Conservation (phyloP, 1,140 invertebrate species). For the Ostrea denselamellosa region DNA sequence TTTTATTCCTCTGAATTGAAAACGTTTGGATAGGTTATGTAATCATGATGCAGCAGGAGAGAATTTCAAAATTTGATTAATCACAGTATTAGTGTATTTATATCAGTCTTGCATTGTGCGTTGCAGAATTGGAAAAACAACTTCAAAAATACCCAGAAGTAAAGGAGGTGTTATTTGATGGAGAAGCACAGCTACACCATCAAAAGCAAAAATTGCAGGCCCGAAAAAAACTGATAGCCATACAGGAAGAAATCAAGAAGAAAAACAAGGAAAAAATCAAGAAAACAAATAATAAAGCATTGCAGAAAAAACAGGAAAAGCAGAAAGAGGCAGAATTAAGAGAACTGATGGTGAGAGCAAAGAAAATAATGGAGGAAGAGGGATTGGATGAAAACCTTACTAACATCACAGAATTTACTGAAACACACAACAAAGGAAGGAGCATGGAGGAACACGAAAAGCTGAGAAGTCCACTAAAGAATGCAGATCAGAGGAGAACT, state of each 20-base stretch:
- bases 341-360: constrained; percentile 1
- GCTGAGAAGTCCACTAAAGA: constrained; percentile 2
- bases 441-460: not conserved
- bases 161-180: not conserved
- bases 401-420: not conserved
- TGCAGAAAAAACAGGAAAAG: not conserved
- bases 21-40: not conserved
- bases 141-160: not conserved
- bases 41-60: not conserved
- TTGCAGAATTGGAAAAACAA: not conserved
- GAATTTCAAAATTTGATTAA: not conserved
- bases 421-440: not conserved
- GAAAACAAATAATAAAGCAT: not conserved
- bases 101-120: not conserved
- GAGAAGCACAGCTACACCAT: not conserved
- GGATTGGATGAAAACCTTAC: not conserved
- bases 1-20: no score
- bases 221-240: not conserved
- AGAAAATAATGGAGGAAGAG: constrained; percentile 8
- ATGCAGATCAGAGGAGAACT: not conserved
- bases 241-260: constrained; percentile 12
- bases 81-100: no score
- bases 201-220: not conserved
- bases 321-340: constrained; percentile 10
- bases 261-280: constrained; percentile 22